Evolutionary conservation across 2,797 vertebrate genomes (phyloP).

Genomic region (Arctocebus calabarensis): DNA sequence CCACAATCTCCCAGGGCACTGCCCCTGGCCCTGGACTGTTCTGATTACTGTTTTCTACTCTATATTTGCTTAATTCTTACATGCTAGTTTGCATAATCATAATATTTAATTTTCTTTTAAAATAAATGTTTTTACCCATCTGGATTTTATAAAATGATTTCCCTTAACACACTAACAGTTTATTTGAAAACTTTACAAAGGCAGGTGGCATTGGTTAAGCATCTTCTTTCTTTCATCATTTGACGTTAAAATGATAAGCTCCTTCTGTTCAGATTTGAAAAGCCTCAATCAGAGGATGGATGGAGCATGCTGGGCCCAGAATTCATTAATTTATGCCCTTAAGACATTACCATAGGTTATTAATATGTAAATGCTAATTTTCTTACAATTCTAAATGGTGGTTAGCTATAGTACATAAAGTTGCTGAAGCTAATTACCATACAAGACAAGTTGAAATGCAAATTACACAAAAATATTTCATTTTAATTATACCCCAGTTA

Average conservation of each 20-base stretch:
- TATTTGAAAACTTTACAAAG: slow-evolving; percentile 49
- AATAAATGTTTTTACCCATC: not conserved
- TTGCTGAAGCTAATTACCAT: slow-evolving; percentile 72
- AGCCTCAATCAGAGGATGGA: slow-evolving; percentile 52
- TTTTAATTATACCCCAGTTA: slow-evolving; percentile 70
- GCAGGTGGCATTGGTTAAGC: not conserved
- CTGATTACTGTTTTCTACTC: not conserved
- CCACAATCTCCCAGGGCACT: accelerated
- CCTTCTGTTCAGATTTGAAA: slow-evolving; percentile 50
- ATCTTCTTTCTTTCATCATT: slow-evolving; percentile 49
- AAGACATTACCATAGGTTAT: slow-evolving; percentile 74
- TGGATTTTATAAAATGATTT: slow-evolving; percentile 31
- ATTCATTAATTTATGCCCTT: slow-evolving; percentile 74
- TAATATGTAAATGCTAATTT: slow-evolving; percentile 77
- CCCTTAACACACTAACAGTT: slow-evolving; percentile 11
- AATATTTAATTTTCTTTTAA: slow-evolving; percentile 38
- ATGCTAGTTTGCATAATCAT: not conserved
- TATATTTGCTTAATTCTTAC: not conserved
- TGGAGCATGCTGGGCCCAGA: slow-evolving; percentile 62
- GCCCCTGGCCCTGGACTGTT: not conserved
- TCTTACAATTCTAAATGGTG: slow-evolving; percentile 61
- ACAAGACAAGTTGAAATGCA: slow-evolving; percentile 66
- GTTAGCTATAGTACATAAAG: slow-evolving; percentile 73
- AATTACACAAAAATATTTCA: slow-evolving; percentile 77
- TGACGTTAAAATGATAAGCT: slow-evolving; percentile 58